Base-by-base conservation (phyloP, 2,888 invertebrate species). In the Flexamia atlantica region DNA sequence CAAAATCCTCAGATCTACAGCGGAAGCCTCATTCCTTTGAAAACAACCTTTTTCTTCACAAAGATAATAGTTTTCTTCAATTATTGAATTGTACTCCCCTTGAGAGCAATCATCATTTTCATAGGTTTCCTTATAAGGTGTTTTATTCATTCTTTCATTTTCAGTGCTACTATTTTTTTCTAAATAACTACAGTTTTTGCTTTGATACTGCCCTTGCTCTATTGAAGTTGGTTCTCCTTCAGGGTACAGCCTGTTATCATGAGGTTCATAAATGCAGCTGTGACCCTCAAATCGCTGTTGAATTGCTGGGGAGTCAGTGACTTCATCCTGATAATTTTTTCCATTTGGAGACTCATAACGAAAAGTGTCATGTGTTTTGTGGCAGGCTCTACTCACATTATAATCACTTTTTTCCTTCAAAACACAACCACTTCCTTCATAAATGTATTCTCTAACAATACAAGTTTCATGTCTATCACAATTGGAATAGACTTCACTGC, bases 1-100 rank as follows among this genome's bases (percentile, higher is more conserved):
- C 28, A 64, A 28, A 28, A 64, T 30, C 30, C 64, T 64, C 4
- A 64, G 64, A 30, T 64, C 64, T 25, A 64, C 64, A 9, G 64
- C 64, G 5, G 64, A 64, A 28, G 64, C 14, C 2, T 28, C 64
- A 14, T 28, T 14, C 17, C 20, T 64, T 25, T 14, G 12, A 17
- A 10, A 64, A 10, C 28, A 1, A 20, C 20, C 5, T 12, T 28
- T 12, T 64, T 28, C 64, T 64, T 28, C 64, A 28, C 14, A 12
- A 3, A 28, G 4, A 57, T 20, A 25, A 5, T 23, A 3, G 14
- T 64, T 64, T 64, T 30, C 64, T 64, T 30, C 64, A 7, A 4
- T 30, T 14, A 14, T 14, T 28, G 14, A 17, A 30, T 20, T 64
- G 30, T 3, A 10, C 14, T 64, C 7, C 3, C 17, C 30, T 4